Percentiles rank a stretch among this genome's conserved stretches.
Conservation (phyloP, 2,113 vertebrate species). For the Murina feae region DNA sequence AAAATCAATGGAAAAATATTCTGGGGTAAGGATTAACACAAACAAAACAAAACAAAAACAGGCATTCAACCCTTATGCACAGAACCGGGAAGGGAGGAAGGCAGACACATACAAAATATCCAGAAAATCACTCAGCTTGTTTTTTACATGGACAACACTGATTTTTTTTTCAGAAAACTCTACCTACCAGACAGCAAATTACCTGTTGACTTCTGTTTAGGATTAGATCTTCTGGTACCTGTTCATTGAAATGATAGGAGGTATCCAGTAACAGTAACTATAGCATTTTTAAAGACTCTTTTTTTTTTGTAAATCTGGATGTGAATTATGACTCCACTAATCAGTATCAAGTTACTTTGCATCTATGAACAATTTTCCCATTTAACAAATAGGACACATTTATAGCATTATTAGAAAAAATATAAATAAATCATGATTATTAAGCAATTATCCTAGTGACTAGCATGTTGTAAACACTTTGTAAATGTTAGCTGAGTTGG, state of each 20-base stretch:
- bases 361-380: background rate
- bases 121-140: background rate
- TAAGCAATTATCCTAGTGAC: background rate
- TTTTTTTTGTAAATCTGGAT: background rate
- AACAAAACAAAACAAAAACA: background rate
- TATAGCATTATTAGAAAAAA: background rate
- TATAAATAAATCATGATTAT: background rate
- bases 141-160: background rate
- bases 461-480: background rate
- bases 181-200: background rate
- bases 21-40: no score
- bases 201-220: background rate
- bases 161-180: background rate
- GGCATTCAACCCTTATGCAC: background rate
- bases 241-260: background rate
- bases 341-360: background rate
- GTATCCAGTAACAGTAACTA: background rate
- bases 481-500: constrained; percentile 2
- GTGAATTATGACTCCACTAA: background rate
- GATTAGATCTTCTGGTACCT: background rate
- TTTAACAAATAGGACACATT: background rate
- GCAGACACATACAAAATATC: background rate
- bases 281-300: background rate
- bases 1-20: no score
- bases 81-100: background rate